These are phyloP conservation scores for Cosmia pyralina DNA, from an alignment of 2,888 invertebrate genomes.

Conservation along the genomic window DNA sequence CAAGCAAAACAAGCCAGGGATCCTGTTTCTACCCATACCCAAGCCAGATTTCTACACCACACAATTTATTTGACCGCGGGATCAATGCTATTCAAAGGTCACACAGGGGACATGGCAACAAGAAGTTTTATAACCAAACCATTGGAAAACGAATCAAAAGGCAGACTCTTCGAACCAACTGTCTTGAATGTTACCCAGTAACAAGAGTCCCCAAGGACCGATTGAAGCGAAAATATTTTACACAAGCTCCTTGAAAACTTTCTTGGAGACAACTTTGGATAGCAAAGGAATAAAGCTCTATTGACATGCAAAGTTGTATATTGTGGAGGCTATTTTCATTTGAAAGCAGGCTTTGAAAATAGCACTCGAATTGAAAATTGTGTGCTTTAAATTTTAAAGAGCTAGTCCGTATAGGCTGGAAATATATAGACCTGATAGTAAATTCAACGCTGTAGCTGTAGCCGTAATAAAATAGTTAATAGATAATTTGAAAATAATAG, in stretches of 20 bases:
- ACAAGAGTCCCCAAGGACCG: constrained; percentile 35
- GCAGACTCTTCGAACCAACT: constrained; percentile 34
- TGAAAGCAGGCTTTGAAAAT: constrained; percentile 11
- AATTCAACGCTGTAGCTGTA: neutral
- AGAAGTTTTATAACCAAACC: constrained; percentile 47
- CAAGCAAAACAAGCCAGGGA: constrained; percentile 17
- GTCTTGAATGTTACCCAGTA: constrained; percentile 37
- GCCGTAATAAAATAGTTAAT: neutral
- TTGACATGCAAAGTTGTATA: constrained; percentile 28
- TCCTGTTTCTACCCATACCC: constrained; percentile 21
- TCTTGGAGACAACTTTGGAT: constrained; percentile 8
- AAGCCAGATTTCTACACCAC: constrained; percentile 29
- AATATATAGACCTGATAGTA: constrained; percentile 3
- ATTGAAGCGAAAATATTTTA: constrained; percentile 46
- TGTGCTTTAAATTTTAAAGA: neutral
- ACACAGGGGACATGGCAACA: constrained; percentile 47
- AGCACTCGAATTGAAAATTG: constrained; percentile 9
- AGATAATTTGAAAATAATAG: constrained; percentile 1
- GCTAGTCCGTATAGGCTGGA: neutral
- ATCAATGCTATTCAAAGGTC: constrained; percentile 50
- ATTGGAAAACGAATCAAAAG: constrained; percentile 48
- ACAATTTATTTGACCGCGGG: constrained; percentile 52
- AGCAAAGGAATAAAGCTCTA: constrained; percentile 35
- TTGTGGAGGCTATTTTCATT: constrained; percentile 21
- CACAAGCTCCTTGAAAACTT: constrained; percentile 36